Base-by-base conservation (phyloP, 2,888 invertebrate genomes). In the Heliconius sara region DNA sequence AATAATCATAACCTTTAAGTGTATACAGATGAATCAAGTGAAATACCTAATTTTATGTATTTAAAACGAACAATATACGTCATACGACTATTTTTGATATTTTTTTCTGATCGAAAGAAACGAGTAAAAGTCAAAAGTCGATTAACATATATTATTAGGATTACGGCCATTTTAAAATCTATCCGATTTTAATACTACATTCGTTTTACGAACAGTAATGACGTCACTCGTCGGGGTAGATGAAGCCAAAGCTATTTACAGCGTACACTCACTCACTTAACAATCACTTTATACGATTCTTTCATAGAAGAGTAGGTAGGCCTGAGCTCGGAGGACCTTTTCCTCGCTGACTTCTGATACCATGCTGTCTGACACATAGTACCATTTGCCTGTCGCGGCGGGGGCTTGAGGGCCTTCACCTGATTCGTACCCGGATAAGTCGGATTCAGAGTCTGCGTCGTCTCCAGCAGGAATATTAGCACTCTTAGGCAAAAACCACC, bases 251-350 rank as follows among this genome's bases (percentile, higher is more conserved):
- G 77, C 77, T 77, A 77, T 77, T 27, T 71, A 77, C 77, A 77
- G 65, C 71, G 30, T 12, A 43, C 68, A 66, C 25, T 60, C 78
- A 30, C 52, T 78, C 72, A 78, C 72, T 39, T 27, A 25, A n/a
- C 7, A 60, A 43, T 34, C 73, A 65, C 12, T 85, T 92, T 97
- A 98, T 91, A 97, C 95, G 91, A 99, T 97, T 91, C 99, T 96
- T 93, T 99, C 99, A 92, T 99, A 99, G 94, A 99, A 99, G 65
- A 99, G 96, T 76, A 99, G 96, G 93, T 99, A 99, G 25, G 99
- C 99, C 92, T 99, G 98, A 81, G 97, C 97, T 85, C 96, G 95
- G 71, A 99, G 95, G 80, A 99, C 99, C 83, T 96, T 96, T 4
- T 97, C 96, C 91, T 98, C 98, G 79, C 96, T 95, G 39, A 98